Evolutionary conservation across 2,797 vertebrate genomes (phyloP).

Genomic region (Phoebastria nigripes): DNA sequence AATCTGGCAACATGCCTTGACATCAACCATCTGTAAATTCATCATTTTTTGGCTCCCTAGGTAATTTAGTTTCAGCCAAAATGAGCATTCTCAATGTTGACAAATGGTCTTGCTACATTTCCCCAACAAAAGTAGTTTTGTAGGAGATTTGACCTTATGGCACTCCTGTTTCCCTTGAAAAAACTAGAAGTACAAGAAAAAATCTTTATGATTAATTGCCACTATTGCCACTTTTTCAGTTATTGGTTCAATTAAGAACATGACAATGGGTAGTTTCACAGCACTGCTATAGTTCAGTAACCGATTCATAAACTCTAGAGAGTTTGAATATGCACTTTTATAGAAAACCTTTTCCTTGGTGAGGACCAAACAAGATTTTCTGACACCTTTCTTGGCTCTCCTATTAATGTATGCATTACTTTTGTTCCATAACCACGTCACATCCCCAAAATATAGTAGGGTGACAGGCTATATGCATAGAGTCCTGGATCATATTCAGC

Average conservation of each 20-base stretch:
- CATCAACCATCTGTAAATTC: constrained; percentile 59
- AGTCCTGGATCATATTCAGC: background rate
- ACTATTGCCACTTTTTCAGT: background rate
- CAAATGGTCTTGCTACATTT: constrained; percentile 36
- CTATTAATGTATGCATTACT: background rate
- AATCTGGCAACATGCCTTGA: constrained; percentile 56
- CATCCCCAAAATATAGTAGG: background rate
- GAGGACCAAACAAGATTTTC: background rate
- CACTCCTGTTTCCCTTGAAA: background rate
- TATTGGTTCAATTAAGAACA: background rate
- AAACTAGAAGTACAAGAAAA: background rate
- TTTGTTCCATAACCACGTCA: background rate
- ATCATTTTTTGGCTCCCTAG: constrained; percentile 42
- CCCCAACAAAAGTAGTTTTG: constrained; percentile 49
- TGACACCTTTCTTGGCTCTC: background rate
- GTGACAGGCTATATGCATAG: background rate
- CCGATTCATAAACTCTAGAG: background rate
- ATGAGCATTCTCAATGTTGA: constrained; percentile 53
- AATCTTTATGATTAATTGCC: constrained; percentile 16
- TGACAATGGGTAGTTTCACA: background rate
- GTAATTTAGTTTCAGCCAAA: constrained; percentile 56
- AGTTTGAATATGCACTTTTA: background rate
- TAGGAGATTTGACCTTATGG: constrained; percentile 13
- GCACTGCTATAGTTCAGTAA: background rate
- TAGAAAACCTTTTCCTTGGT: background rate